Conservation (phyloP, 2,797 vertebrate genomes). For the Apogon talboti region DNA sequence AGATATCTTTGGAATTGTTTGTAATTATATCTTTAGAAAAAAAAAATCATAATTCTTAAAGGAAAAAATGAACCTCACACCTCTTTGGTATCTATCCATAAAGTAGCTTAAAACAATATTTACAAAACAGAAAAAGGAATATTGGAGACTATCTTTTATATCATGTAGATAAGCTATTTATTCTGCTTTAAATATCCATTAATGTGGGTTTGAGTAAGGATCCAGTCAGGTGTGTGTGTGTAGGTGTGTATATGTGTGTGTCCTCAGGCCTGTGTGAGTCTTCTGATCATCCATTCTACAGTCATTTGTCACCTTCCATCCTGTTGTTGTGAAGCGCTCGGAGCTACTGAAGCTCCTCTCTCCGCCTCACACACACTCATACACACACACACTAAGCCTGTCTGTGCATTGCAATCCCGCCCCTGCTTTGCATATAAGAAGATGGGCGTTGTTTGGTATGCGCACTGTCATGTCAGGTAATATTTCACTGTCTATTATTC, state of each 20-base stretch:
- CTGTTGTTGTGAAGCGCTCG: neutral
- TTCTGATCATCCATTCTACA: neutral
- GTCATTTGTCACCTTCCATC: slow-evolving; percentile 13
- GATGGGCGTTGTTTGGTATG: neutral
- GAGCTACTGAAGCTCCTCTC: slow-evolving; percentile 6
- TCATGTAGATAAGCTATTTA: too few relatives aligned
- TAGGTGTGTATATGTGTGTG: neutral
- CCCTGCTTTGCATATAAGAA: slow-evolving; percentile 55
- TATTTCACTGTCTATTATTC: neutral
- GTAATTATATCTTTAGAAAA: too few relatives aligned
- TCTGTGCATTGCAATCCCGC: neutral
- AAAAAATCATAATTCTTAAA: too few relatives aligned
- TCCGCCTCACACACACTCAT: neutral
- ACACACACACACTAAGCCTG: neutral
- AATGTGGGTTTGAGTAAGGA: too few relatives aligned
- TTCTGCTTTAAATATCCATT: too few relatives aligned
- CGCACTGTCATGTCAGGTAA: slow-evolving; percentile 10
- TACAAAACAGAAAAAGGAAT: too few relatives aligned
- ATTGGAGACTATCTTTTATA: too few relatives aligned
- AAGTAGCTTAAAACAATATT: too few relatives aligned
- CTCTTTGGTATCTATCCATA: too few relatives aligned
- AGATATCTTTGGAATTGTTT: too few relatives aligned
- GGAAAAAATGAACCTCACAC: too few relatives aligned
- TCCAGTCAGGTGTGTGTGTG: too few relatives aligned
- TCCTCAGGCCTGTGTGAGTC: slow-evolving; percentile 7